Conservation (phyloP, 2,888 invertebrate genomes). For the Saturnia pavonia region DNA sequence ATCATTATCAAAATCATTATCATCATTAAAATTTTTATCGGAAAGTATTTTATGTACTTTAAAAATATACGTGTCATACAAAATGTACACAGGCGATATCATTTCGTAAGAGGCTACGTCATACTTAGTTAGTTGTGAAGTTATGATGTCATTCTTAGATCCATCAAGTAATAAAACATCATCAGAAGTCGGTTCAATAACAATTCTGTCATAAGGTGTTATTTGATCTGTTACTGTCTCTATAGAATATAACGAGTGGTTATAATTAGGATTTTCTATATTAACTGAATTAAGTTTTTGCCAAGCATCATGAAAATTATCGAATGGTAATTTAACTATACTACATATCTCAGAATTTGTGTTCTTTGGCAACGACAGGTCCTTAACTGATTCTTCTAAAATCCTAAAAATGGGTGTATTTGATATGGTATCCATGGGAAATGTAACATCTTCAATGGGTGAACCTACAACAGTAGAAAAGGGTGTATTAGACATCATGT, state of each 20-base stretch:
- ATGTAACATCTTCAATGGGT: neutral
- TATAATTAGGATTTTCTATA: neutral
- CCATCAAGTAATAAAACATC: neutral
- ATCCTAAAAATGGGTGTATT: neutral
- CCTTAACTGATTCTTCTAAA: neutral
- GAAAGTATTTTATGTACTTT: neutral
- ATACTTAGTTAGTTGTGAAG: neutral
- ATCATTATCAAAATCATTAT: neutral
- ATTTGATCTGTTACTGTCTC: neutral
- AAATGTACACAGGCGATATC: neutral
- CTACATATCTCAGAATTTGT: neutral
- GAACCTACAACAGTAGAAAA: neutral
- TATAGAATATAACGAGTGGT: neutral
- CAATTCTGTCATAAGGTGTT: neutral
- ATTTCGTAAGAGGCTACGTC: neutral
- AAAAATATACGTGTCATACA: neutral
- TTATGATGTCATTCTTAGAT: neutral
- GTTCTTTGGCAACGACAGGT: neutral
- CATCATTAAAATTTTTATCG: neutral
- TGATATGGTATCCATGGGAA: neutral
- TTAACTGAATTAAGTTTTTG: neutral
- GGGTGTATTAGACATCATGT: neutral
- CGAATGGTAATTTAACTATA: neutral
- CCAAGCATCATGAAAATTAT: neutral
- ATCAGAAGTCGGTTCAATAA: neutral